Evolutionary conservation across 2,113 vertebrate species (phyloP), one percentile per base, ranked within the genome.

Genomic region (Orcinus orca): DNA sequence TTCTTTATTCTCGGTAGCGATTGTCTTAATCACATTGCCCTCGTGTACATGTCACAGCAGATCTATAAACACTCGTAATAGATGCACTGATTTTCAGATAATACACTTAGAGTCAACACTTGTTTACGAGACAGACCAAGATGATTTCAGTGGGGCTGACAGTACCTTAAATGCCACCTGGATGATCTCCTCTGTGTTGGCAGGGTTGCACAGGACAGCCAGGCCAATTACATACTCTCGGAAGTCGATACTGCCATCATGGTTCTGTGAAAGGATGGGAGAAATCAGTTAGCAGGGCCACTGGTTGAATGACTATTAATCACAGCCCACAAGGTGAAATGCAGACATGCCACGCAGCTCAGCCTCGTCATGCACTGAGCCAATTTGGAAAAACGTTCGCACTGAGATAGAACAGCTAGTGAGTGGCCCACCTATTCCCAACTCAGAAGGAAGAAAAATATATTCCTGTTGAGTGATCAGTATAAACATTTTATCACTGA

Each of bases 221-320:
- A 99, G 98, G 33, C 99, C 99, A 55, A 99, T 99, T 4, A 99
- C 99, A 44, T 99, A 99, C 97, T 99, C 99, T 98, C 99, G 99
- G 98, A 99, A 99, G 98, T 99, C 99, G 1, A 99, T 99, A 94
- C 99, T 99, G 97, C 99, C 99, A 58, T 99, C 99, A 14, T 99
- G 98, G 62, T 99, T 98, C 99, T 99, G 98, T 21, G 97, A 79
- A 97, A 0, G 3, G 85, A 92, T 0, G 23, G 90, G 41, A 53
- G 58, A 88, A 65, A 88, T 80, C 65, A 81, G 71, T 82, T 88
- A 97, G 97, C 88, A 82, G 0, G 76, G 74, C 29, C 93, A 63
- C 85, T 31, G 77, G 8, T 47, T 47, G 88, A 60, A 92, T 90
- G 33, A 63, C 67, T 79, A 88, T 26, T 90, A 50, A 91, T 29